Percentiles rank a stretch among this genome's conserved stretches.
Conservation (phyloP, 2,888 invertebrate genomes). For the Liodrosophila aerea region DNA sequence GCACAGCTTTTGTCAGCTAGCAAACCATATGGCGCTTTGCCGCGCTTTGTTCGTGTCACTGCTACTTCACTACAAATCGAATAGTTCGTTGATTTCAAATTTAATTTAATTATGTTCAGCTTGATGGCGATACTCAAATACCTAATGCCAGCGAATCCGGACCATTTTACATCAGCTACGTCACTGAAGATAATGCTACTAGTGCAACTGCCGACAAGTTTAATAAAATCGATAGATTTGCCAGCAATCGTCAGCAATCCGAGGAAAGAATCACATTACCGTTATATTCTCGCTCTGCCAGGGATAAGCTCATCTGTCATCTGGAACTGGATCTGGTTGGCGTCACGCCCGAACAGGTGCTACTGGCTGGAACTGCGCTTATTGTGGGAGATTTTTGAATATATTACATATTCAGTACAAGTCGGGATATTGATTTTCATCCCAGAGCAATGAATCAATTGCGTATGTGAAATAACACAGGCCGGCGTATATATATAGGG, state of each 20-base stretch:
- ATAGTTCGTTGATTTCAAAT: too few species aligned
- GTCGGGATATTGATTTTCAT: conserved; percentile 14
- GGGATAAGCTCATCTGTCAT: conserved; percentile 79
- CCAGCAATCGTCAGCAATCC: conserved; percentile 16
- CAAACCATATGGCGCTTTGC: neutral
- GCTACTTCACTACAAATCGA: too few species aligned
- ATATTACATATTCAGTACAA: neutral
- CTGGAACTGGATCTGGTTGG: conserved; percentile 65
- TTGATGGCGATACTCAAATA: conserved; percentile 53
- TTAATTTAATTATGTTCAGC: conserved; percentile 29
- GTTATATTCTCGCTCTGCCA: conserved; percentile 72
- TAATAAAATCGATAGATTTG: conserved; percentile 50
- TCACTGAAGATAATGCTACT: conserved; percentile 8
- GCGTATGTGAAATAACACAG: conserved; percentile 11
- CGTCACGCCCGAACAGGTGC: conserved; percentile 67
- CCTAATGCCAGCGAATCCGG: conserved; percentile 32
- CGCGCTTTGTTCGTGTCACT: conserved; percentile 1
- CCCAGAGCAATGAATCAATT: conserved; percentile 25
- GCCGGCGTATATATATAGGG: too few species aligned
- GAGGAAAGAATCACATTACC: conserved; percentile 58
- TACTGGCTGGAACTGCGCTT: conserved; percentile 80
- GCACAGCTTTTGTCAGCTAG: conserved; percentile 13
- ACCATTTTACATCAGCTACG: conserved; percentile 44
- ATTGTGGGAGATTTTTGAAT: conserved; percentile 77
- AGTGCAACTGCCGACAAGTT: conserved; percentile 22